These are phyloP conservation scores for Dryoscopus gambensis DNA, from an alignment of 2,113 vertebrate genomes.

Conservation along the genomic window DNA sequence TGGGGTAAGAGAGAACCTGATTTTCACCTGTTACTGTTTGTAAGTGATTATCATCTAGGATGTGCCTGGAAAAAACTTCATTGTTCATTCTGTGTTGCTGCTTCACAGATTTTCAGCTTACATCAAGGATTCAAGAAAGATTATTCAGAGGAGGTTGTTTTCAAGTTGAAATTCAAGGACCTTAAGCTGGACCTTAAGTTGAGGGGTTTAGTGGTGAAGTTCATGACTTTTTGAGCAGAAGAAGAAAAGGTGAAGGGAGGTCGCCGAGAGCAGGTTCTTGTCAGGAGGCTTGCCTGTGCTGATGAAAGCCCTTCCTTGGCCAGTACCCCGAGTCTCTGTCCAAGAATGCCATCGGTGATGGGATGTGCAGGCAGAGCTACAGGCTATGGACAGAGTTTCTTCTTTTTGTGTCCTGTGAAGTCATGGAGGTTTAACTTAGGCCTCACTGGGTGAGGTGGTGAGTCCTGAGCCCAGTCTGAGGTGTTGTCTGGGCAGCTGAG, in stretches of 20 bases:
- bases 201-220: not conserved
- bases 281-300: not conserved
- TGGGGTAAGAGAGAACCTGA: not conserved
- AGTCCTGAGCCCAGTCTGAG: not conserved
- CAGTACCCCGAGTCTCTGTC: rapidly evolving
- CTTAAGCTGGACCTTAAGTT: not conserved
- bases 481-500: not conserved
- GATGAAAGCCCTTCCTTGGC: not conserved
- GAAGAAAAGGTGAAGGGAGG: not conserved
- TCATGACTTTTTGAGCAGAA: not conserved
- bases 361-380: not conserved
- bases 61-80: not conserved
- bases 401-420: not conserved
- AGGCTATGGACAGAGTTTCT: not conserved
- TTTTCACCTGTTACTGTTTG: not conserved
- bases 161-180: not conserved
- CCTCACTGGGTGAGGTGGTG: not conserved
- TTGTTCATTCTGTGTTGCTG: not conserved
- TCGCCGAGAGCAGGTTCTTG: not conserved
- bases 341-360: rapidly evolving
- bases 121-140: not conserved
- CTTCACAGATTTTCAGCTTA: not conserved
- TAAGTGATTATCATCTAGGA: not conserved
- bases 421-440: not conserved
- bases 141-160: not conserved